Evolutionary conservation across 2,888 invertebrate genomes (phyloP).

Genomic region (Mylabris sibirica): DNA sequence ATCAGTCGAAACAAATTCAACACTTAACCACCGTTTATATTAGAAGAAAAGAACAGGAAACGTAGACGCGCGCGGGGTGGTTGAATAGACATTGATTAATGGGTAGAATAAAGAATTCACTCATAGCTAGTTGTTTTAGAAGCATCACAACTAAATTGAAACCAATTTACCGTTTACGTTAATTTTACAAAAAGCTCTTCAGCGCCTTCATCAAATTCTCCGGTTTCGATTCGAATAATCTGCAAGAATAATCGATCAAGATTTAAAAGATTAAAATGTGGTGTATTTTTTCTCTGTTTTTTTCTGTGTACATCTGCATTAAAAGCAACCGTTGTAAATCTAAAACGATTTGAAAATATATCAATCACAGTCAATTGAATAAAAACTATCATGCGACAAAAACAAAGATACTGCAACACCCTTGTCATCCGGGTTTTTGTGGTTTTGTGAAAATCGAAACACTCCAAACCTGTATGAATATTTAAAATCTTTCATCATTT

Average conservation of each 20-base stretch:
- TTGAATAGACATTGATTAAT: slow-evolving; percentile 50
- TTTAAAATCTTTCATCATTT: slow-evolving; percentile 36
- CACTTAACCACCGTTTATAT: slow-evolving; percentile 34
- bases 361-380: slow-evolving; percentile 14
- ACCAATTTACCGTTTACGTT: slow-evolving; percentile 49
- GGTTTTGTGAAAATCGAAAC: slow-evolving; percentile 10
- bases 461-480: slow-evolving; percentile 36
- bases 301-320: not conserved
- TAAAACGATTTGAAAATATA: not conserved
- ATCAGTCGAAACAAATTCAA: slow-evolving; percentile 42
- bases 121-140: slow-evolving; percentile 40
- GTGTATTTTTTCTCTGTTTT: slow-evolving; percentile 15
- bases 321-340: slow-evolving; percentile 5
- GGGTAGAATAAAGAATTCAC: slow-evolving; percentile 49
- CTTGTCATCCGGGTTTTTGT: not conserved
- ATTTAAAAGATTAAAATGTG: slow-evolving; percentile 6
- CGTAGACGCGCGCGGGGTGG: slow-evolving; percentile 12
- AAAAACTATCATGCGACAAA: not conserved
- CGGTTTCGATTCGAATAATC: slow-evolving; percentile 36
- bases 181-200: slow-evolving; percentile 22
- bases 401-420: slow-evolving; percentile 4
- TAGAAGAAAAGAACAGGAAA: slow-evolving; percentile 35
- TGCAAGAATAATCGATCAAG: slow-evolving; percentile 32
- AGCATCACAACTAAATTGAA: slow-evolving; percentile 44
- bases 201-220: slow-evolving; percentile 24